phyloP scores from a whole-genome alignment of 2,888 invertebrate genomes.

The Julus scanicus region DNA sequence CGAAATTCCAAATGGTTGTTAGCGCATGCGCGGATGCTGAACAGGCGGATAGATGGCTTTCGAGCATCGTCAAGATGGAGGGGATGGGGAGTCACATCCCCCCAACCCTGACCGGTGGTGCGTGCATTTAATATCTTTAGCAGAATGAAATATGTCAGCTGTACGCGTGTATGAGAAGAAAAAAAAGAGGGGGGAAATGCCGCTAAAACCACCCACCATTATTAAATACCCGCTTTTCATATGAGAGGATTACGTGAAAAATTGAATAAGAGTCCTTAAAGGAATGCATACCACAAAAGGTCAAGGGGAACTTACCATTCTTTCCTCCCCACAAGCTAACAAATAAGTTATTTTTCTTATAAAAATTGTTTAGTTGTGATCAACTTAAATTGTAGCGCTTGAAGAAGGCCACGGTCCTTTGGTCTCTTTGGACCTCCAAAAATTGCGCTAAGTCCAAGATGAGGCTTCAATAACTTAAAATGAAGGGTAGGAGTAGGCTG shows the following conservation, averaged over 20 bases:
- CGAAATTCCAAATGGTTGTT: neutral
- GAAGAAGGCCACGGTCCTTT: no score
- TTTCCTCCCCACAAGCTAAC: no score
- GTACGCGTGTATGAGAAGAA: slow-evolving; percentile 7
- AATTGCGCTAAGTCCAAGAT: no score
- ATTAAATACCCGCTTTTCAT: neutral
- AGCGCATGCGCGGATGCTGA: neutral
- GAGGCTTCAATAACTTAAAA: no score
- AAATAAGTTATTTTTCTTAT: no score
- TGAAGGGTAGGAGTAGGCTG: no score
- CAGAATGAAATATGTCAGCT: slow-evolving; percentile 19
- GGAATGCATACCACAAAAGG: neutral
- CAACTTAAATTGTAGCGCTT: no score
- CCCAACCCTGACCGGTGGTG: neutral
- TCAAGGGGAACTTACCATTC: no score
- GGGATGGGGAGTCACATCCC: neutral
- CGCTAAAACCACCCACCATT: slow-evolving; percentile 35
- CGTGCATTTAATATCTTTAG: slow-evolving; percentile 25
- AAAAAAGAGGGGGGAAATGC: neutral
- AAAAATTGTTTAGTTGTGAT: no score
- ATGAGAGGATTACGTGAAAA: neutral
- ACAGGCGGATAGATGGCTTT: neutral
- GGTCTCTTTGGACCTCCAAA: no score
- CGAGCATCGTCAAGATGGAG: neutral
- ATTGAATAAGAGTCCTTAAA: neutral